Evolutionary conservation across 2,888 invertebrate genomes (phyloP).

Genomic region (Eupithecia dodoneata): DNA sequence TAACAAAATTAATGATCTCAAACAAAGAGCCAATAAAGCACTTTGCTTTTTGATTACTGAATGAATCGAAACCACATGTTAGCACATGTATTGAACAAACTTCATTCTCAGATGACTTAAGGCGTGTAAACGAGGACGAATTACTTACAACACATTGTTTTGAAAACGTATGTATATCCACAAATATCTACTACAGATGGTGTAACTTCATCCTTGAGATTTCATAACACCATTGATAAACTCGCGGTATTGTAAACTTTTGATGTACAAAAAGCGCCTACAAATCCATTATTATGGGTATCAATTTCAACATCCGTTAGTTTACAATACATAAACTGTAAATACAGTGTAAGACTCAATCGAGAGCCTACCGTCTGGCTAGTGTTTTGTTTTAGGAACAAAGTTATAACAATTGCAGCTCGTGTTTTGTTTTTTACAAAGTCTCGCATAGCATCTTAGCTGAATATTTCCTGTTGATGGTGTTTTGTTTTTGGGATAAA

Average conservation of each 20-base stretch:
- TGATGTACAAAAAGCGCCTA: not conserved
- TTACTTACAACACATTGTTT: not conserved
- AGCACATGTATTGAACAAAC: slow-evolving; percentile 28
- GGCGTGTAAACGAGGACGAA: slow-evolving; percentile 9
- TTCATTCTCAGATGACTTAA: slow-evolving; percentile 13
- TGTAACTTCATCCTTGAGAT: not conserved
- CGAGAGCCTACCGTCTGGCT: not conserved
- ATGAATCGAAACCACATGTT: slow-evolving; percentile 29
- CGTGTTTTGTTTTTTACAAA: not conserved
- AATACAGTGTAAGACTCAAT: not conserved
- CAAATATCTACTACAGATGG: not conserved
- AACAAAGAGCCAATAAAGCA: slow-evolving; percentile 21
- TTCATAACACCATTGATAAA: slow-evolving; percentile 3
- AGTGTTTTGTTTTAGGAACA: not conserved
- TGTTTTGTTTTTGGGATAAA: not conserved
- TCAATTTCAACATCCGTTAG: not conserved
- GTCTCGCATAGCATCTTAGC: not conserved
- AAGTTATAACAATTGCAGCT: not conserved
- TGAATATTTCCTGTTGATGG: not conserved
- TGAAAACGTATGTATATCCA: not conserved
- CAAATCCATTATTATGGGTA: not conserved
- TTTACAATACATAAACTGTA: not conserved
- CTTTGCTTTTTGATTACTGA: slow-evolving; percentile 18
- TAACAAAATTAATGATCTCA: slow-evolving; percentile 7
- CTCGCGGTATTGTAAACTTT: not conserved